Evolutionary conservation across 2,113 vertebrate genomes (phyloP), one percentile per base, ranked within the genome.

Genomic region (Etheostoma spectabile): DNA sequence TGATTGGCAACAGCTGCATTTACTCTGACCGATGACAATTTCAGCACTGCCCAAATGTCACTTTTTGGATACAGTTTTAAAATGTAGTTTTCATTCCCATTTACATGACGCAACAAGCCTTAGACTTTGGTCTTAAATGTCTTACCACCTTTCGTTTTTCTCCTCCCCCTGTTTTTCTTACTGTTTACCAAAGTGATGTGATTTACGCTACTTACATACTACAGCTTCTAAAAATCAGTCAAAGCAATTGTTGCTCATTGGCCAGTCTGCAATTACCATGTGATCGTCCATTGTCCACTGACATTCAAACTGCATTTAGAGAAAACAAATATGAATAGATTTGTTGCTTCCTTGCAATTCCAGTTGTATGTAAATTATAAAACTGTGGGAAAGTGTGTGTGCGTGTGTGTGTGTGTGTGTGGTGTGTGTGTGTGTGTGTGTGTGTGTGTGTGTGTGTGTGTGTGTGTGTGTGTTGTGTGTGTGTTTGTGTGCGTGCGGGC

Each of bases 221-320:
- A 35, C 48, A 64, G 55, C 38, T 66, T 69, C 19, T 33, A 22
- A 49, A 46, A 86, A 64, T 62, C 19, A 57, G n/a, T 51, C n/a
- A 27, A 79, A 85, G 68, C 85, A 87, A 75, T 89, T 90, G 84
- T 91, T 91, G 83, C 83, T 83, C 67, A 51, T 81, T 68, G 79
- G 19, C 63, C 56, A 51, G 64, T 33, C 52, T 66, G 51, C 21
- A 57, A 38, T 80, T 45, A 70, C 12, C 63, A 51, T 53, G 13
- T 71, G 38, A 18, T 19, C 27, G 27, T 57, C 49, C 6, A 16
- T 14, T 78, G 19, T 70, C 59, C 48, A 65, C 22, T 74, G 46
- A n/a, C 73, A 71, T 53, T 59, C 15, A 45, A 24, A 84, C 8
- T 45, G 6, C 16, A 63, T 77, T 59, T 70, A 24, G 18, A 42